These are phyloP conservation scores for Goniozus legneri DNA, from an alignment of 1,140 invertebrate species.

Conservation along the genomic window DNA sequence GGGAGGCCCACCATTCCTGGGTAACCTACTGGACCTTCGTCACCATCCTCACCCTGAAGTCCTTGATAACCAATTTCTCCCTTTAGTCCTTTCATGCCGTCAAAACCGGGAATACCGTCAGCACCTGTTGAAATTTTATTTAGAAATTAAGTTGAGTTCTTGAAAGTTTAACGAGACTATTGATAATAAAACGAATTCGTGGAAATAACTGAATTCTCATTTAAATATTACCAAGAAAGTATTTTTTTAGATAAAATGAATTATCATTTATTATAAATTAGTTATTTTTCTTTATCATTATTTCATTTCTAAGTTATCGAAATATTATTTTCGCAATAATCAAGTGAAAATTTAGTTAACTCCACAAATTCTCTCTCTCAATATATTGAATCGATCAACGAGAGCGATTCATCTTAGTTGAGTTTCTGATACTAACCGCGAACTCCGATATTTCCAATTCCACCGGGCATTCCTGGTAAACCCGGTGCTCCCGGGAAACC, in stretches of 20 bases:
- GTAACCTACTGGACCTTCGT: conserved; percentile 53
- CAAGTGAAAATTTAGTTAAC: too few species aligned
- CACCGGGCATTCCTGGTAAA: conserved; percentile 48
- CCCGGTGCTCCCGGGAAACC: conserved; percentile 52
- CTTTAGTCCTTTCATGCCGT: conserved; percentile 49
- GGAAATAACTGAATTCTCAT: too few species aligned
- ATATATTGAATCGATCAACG: too few species aligned
- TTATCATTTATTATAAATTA: too few species aligned
- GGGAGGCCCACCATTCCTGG: conserved; percentile 49
- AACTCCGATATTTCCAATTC: conserved; percentile 52
- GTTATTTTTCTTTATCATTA: too few species aligned
- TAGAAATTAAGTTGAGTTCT: neutral
- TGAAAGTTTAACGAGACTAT: neutral
- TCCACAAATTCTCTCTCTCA: too few species aligned
- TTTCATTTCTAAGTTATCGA: too few species aligned
- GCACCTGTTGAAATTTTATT: conserved; percentile 15
- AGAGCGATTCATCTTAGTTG: too few species aligned
- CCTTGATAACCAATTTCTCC: conserved; percentile 59
- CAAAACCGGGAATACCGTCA: conserved; percentile 33
- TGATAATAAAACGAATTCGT: too few species aligned
- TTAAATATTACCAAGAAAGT: too few species aligned
- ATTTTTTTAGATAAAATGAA: too few species aligned
- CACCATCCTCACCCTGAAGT: conserved; percentile 58
- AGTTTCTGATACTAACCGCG: conserved; percentile 35
- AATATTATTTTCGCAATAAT: too few species aligned